Conservation (phyloP, 2,797 vertebrate genomes). For the Allochrocebus solatus region DNA sequence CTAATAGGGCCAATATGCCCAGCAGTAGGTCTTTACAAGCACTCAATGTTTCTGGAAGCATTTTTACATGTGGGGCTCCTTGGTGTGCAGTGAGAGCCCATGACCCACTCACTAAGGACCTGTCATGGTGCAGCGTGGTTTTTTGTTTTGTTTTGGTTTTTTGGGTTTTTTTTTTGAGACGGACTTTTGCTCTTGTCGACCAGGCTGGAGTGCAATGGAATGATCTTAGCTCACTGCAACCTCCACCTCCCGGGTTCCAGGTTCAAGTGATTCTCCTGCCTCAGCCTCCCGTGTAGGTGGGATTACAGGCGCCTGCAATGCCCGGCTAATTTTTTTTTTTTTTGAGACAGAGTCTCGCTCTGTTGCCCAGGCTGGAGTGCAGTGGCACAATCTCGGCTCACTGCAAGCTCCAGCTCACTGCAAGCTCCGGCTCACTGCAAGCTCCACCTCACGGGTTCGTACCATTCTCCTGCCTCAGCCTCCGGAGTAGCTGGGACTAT, state of each 20-base stretch:
- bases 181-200: not conserved
- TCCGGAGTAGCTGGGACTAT: no score
- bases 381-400: no score
- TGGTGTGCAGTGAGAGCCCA: not conserved
- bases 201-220: not conserved
- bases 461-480: no score
- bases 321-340: not conserved
- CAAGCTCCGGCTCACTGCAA: no score
- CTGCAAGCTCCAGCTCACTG: no score
- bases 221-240: not conserved
- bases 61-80: not conserved
- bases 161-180: fast-evolving
- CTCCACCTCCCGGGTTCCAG: not conserved
- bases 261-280: not conserved
- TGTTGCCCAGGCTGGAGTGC: no score
- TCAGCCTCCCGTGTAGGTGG: not conserved
- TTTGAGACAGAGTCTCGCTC: not conserved
- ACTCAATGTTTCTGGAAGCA: slow-evolving; percentile 22
- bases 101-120: not conserved
- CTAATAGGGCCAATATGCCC: not conserved
- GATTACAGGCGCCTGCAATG: not conserved
- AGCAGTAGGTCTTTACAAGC: slow-evolving; percentile 31
- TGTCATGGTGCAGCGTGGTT: not conserved
- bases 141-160: no score
- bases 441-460: no score